phyloP scores from a whole-genome alignment of 2,113 vertebrate species.

The Pagrus major region DNA sequence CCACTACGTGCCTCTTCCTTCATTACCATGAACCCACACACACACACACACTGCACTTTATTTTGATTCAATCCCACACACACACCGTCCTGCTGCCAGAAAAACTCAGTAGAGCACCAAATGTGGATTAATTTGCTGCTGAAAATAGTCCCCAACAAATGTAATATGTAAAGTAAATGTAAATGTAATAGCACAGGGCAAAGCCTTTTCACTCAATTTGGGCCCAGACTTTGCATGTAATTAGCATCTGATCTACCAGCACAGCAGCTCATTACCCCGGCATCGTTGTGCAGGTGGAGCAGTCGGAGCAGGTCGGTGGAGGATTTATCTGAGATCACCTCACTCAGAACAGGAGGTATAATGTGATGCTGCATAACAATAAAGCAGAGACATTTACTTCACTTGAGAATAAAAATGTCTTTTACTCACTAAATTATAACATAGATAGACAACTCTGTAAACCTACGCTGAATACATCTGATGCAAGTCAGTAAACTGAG shows the following conservation, averaged over 20 bases:
- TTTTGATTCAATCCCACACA: too few relatives aligned
- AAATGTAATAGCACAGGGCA: not conserved
- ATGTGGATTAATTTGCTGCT: too few relatives aligned
- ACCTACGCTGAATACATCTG: not conserved
- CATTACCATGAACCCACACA: too few relatives aligned
- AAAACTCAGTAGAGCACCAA: too few relatives aligned
- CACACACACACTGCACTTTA: too few relatives aligned
- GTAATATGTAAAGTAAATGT: too few relatives aligned
- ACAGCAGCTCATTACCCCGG: slow-evolving; percentile 3
- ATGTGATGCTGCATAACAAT: not conserved
- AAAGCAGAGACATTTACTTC: not conserved
- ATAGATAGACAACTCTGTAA: not conserved
- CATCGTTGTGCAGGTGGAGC: not conserved
- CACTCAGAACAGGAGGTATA: not conserved
- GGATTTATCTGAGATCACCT: not conserved
- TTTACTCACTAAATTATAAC: not conserved
- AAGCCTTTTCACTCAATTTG: slow-evolving; percentile 2
- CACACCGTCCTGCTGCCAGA: too few relatives aligned
- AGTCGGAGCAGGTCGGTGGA: not conserved
- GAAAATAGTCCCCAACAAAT: too few relatives aligned
- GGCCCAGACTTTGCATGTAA: slow-evolving; percentile 9
- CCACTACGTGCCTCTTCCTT: too few relatives aligned
- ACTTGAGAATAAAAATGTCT: not conserved
- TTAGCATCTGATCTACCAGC: slow-evolving; percentile 6
- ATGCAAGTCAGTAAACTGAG: not conserved